Evolutionary conservation across 1,140 invertebrate species (phyloP).

Genomic region (Zaprionus camerounensis): DNA sequence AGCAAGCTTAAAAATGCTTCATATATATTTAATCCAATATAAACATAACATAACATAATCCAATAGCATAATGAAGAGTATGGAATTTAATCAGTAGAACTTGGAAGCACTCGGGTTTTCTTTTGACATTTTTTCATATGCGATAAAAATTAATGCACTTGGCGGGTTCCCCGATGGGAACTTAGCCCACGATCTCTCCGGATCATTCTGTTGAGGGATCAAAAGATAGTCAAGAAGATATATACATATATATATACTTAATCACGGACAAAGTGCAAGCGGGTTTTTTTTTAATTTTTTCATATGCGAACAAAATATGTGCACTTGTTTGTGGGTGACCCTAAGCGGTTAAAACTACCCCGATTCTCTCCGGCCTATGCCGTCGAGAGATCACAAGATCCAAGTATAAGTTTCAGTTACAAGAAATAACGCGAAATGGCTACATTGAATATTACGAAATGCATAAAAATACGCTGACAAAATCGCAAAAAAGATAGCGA

Average conservation of each 20-base stretch:
- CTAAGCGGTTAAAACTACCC: constrained; percentile 20
- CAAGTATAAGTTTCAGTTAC: not conserved
- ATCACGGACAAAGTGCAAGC: constrained; percentile 10
- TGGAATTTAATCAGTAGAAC: not conserved
- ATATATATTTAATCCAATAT: not conserved
- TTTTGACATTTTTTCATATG: not conserved
- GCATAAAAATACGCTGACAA: not conserved
- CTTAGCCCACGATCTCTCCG: not conserved
- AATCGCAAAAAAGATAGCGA: not conserved
- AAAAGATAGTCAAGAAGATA: not conserved
- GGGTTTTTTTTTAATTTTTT: constrained; percentile 19
- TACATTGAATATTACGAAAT: not conserved
- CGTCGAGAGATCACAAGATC: not conserved
- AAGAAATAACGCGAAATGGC: not conserved
- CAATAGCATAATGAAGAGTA: not conserved
- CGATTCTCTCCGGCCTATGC: constrained; percentile 13
- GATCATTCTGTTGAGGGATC: constrained; percentile 7
- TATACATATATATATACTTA: constrained; percentile 1
- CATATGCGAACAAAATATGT: constrained; percentile 11
- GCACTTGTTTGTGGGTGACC: constrained; percentile 34
- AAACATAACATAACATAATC: not conserved
- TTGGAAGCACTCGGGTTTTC: not conserved
- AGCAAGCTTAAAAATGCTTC: not conserved
- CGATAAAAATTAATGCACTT: not conserved
- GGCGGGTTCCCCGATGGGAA: not conserved